Percentiles rank a stretch among this genome's conserved stretches.
Conservation (phyloP, 2,888 invertebrate genomes). For the Dusona sp. region DNA sequence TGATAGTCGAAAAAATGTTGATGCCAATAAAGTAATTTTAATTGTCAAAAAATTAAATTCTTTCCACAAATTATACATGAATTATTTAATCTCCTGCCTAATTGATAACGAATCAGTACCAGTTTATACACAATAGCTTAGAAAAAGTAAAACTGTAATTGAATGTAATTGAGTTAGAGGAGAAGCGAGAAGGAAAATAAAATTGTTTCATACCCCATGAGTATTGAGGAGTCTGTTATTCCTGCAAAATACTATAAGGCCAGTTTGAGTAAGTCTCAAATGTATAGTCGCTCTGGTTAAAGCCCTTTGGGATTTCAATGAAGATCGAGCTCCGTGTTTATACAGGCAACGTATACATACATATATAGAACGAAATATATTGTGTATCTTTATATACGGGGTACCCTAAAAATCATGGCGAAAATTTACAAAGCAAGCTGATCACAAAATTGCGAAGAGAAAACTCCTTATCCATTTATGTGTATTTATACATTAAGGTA, state of each 20-base stretch:
- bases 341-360: conserved; percentile 1
- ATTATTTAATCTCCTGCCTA: neutral
- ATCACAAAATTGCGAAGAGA: neutral
- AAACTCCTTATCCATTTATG: neutral
- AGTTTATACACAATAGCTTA: no score
- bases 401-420: neutral
- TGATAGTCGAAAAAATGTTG: no score
- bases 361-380: neutral
- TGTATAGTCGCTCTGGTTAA: conserved; percentile 31
- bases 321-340: conserved; percentile 38
- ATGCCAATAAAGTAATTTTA: no score
- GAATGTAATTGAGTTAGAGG: neutral
- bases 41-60: neutral
- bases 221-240: conserved; percentile 17
- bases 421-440: neutral
- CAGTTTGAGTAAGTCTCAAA: conserved; percentile 13
- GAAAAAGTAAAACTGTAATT: neutral
- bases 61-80: neutral
- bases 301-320: conserved; percentile 40
- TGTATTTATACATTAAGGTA: neutral
- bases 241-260: neutral
- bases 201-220: conserved; percentile 4
- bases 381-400: neutral
- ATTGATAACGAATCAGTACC: neutral
- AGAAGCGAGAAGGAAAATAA: neutral